A percentile compares a stretch with the other conserved stretches of the same genome.
Conservation (phyloP, 2,797 vertebrate genomes). For the Buphagus erythrorhynchus region DNA sequence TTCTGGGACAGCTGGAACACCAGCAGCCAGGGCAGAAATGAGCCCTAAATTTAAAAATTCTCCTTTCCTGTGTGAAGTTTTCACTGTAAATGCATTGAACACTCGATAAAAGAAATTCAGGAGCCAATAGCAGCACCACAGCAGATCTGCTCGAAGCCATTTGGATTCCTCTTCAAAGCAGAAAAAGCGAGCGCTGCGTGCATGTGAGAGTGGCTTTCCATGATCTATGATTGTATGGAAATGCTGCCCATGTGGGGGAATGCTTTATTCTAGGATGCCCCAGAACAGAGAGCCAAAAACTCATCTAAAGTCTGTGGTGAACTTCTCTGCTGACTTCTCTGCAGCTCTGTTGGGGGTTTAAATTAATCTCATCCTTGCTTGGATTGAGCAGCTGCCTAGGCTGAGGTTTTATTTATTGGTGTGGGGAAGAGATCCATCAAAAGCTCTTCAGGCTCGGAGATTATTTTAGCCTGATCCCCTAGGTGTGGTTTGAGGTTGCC, state of each 20-base stretch:
- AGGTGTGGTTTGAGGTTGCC: not conserved
- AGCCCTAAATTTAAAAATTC: not conserved
- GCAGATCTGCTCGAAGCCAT: not conserved
- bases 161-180: slow-evolving; percentile 43
- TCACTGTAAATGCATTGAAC: not conserved
- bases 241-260: not conserved
- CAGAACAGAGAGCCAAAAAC: not conserved
- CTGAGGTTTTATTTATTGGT: not conserved
- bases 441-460: not conserved
- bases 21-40: not conserved
- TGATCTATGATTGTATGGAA: not conserved
- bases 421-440: not conserved
- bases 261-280: not conserved
- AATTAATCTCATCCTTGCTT: not conserved
- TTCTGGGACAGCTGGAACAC: not conserved
- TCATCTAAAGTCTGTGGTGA: not conserved
- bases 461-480: not conserved
- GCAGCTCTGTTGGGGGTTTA: not conserved
- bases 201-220: accelerated
- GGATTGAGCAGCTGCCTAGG: not conserved
- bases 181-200: not conserved
- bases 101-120: not conserved
- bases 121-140: not conserved
- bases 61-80: not conserved
- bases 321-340: not conserved